Base-by-base conservation (phyloP, 1,140 invertebrate species). In the Solenopsis fugax region DNA sequence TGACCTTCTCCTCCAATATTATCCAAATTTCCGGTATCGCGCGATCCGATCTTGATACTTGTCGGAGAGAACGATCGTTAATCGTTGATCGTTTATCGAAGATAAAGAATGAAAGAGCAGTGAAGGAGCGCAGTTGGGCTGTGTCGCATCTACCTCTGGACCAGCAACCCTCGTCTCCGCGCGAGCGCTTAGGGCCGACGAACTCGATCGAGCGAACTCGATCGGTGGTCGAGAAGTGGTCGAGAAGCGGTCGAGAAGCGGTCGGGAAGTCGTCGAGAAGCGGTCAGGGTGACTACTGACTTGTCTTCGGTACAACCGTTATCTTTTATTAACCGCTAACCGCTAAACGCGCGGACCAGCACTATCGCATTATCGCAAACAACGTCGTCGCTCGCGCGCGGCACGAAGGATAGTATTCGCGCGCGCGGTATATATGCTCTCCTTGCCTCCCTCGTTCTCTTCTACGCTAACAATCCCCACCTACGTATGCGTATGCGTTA, bases 281-380 rank as follows among this genome's bases (percentile, higher is more conserved):
- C 92, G 34, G 12, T 45, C 37, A 9, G 93, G 91, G 85, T 90
- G 88, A 91, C 60, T 88, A 81, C 95, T 95, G 94, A 87, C 90
- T 93, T 91, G 86, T 92, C 86, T 93, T 92, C 87, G 91, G 88
- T 90, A 56, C 12, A 90, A 93, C 91, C 90, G 94, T 94, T 94
- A 95, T 95, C 95, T 95, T 95, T 95, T 95, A 95, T 95, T 94
- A 95, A 94, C 93, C 91, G 93, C 92, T 93, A 92, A 93, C 91
- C 91, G 91, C 92, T 81, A 90, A 93, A 93, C 93, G 92, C 91
- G 91, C 92, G 85, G 90, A 92, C 93, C 93, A 93, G 91, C 93
- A 94, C 93, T 90, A 92, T 93, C 92, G 90, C 94, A 91, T 93
- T 92, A 94, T 92, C 89, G 88, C 92, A 88, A 93, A 92, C 90